Evolutionary conservation across 2,797 vertebrate species (phyloP).

Genomic region (Squalus acanthias): DNA sequence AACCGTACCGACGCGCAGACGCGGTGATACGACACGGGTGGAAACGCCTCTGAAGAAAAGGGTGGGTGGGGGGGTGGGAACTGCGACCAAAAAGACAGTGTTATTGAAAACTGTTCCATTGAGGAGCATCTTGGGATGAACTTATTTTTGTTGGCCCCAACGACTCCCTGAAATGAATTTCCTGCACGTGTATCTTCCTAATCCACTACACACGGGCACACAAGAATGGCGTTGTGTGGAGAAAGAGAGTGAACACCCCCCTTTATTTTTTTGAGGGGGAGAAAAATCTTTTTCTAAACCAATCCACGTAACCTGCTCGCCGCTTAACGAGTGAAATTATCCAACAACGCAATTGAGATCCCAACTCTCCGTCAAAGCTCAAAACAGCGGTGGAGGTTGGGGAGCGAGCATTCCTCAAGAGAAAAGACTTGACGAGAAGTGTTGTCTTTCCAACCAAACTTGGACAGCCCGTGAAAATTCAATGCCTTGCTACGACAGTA

Average conservation of each 20-base stretch:
- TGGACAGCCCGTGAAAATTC: not conserved
- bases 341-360: not conserved
- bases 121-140: not conserved
- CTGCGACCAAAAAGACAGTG: slow-evolving; percentile 44
- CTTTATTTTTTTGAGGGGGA: not conserved
- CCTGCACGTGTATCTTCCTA: slow-evolving; percentile 34
- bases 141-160: not conserved
- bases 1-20: slow-evolving; percentile 76
- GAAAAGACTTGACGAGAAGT: not conserved
- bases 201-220: not conserved
- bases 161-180: slow-evolving; percentile 36
- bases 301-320: not conserved
- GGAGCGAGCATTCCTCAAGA: no score
- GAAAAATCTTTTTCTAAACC: not conserved
- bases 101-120: not conserved
- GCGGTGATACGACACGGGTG: slow-evolving; percentile 74
- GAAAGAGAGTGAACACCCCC: not conserved
- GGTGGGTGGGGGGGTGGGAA: slow-evolving; percentile 40
- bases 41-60: slow-evolving; percentile 49
- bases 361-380: not conserved
- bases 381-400: not conserved
- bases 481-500: not conserved
- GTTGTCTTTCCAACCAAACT: not conserved
- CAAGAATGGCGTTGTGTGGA: not conserved
- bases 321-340: not conserved